phyloP scores from a whole-genome alignment of 2,797 vertebrate species.

The Syngnathus acus region DNA sequence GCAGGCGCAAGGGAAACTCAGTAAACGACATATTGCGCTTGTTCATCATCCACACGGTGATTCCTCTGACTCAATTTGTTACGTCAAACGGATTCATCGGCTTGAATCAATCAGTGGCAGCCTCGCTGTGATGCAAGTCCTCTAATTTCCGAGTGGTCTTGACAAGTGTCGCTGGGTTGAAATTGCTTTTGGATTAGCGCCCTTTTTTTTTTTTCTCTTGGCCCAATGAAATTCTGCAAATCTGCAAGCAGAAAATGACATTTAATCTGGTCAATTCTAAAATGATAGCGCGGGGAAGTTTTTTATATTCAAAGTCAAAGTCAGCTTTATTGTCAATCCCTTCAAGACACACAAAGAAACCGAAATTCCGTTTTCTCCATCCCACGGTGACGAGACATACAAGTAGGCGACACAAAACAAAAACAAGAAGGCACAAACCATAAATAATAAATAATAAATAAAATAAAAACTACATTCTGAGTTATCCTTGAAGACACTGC shows the following conservation, averaged over 20 bases:
- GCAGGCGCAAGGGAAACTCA: background rate
- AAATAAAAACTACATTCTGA: conserved; percentile 14
- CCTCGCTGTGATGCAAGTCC: background rate
- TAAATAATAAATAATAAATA: no score
- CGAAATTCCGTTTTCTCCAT: no score
- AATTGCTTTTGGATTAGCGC: background rate
- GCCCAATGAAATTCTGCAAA: no score
- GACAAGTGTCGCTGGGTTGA: background rate
- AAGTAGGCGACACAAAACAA: no score
- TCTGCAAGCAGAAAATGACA: background rate
- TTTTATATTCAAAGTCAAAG: no score
- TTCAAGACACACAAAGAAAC: no score
- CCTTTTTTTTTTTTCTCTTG: background rate
- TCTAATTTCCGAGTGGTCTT: background rate
- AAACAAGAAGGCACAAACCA: no score
- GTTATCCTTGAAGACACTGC: conserved; percentile 12
- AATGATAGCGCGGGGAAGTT: no score
- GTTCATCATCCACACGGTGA: background rate
- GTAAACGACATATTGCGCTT: background rate
- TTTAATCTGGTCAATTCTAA: background rate
- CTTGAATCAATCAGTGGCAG: background rate
- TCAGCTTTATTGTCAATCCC: no score
- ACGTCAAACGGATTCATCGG: background rate
- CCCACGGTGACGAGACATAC: no score
- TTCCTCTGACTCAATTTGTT: background rate